Conservation (phyloP, 2,888 invertebrate species). For the Mythimna ferrago region DNA sequence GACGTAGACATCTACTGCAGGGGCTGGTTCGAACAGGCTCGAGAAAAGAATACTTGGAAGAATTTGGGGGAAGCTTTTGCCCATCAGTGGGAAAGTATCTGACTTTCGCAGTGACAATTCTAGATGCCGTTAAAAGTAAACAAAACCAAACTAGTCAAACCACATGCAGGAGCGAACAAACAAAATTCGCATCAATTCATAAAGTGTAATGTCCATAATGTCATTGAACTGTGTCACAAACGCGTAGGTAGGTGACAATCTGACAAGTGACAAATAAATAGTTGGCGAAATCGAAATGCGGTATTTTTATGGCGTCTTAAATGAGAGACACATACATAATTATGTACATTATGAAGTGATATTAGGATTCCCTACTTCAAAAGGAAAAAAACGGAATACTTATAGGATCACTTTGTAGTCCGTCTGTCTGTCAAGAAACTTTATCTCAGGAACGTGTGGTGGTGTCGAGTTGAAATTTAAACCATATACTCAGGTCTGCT, state of each 20-base stretch:
- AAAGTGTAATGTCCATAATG: conserved; percentile 50
- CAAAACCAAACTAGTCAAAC: not conserved
- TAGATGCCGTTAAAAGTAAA: conserved; percentile 6
- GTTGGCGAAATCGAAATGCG: conserved; percentile 20
- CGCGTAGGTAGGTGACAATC: conserved; percentile 53
- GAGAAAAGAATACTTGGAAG: no score
- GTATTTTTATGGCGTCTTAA: conserved; percentile 33
- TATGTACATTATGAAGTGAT: conserved; percentile 12
- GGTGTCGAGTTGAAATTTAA: no score
- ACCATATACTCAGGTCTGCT: no score
- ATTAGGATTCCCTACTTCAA: no score
- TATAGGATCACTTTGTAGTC: no score
- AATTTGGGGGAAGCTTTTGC: no score
- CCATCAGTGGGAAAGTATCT: no score
- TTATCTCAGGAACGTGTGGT: no score
- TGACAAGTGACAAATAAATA: conserved; percentile 34
- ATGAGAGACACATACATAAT: conserved; percentile 32
- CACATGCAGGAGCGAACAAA: conserved; percentile 25
- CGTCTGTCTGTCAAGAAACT: no score
- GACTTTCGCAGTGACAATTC: not conserved
- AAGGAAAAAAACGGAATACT: no score
- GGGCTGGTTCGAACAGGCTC: no score
- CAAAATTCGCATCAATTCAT: conserved; percentile 27
- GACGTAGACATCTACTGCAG: no score
- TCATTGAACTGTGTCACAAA: conserved; percentile 50